phyloP scores from a whole-genome alignment of 2,888 invertebrate genomes.

The Meiosimyza decipiens region DNA sequence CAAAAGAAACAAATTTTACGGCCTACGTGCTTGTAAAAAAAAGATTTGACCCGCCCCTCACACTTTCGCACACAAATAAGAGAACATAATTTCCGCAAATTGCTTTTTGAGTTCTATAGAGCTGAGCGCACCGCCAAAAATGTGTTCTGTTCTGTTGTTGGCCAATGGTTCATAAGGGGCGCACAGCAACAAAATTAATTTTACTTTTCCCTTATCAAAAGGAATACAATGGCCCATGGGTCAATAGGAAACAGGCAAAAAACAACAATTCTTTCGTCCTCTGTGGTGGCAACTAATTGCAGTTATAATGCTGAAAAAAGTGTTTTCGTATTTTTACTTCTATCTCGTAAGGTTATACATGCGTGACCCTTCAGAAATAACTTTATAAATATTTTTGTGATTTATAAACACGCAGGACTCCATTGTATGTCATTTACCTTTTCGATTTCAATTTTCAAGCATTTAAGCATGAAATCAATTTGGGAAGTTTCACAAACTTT shows the following conservation, averaged over 20 bases:
- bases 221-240: background rate
- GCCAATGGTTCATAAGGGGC: no score
- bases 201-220: background rate
- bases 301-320: slow-evolving; percentile 1
- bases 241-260: background rate
- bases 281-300: slow-evolving; percentile 1
- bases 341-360: background rate
- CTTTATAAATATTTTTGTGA: background rate
- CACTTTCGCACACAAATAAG: background rate
- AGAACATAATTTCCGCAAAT: slow-evolving; percentile 15
- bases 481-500: no score
- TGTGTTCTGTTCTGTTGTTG: no score
- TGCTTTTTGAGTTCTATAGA: slow-evolving; percentile 5
- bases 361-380: background rate
- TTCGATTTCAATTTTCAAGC: background rate
- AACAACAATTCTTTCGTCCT: background rate
- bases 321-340: background rate
- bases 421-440: background rate
- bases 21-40: slow-evolving; percentile 23
- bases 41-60: no score
- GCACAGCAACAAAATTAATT: no score
- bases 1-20: slow-evolving; percentile 28
- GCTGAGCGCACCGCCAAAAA: background rate
- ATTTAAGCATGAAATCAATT: slow-evolving; percentile 7
- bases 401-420: background rate